Base-by-base conservation (phyloP, 2,888 invertebrate genomes). In the Amphipyra berbera region DNA sequence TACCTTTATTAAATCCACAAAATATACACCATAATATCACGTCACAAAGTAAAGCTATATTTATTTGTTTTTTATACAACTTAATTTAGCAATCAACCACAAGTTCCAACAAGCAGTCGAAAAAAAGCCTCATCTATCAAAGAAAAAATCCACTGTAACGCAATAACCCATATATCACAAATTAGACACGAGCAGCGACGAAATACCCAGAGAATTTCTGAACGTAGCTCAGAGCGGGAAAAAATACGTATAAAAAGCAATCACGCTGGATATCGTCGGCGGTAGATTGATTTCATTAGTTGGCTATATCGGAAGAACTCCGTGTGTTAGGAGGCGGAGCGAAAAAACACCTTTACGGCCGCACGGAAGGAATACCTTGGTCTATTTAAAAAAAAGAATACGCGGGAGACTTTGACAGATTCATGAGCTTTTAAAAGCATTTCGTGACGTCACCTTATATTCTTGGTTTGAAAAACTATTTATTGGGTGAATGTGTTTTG, bases 201-300 rank as follows among this genome's bases (percentile, higher is more conserved):
- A 65, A 66, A 76, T 79, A 59, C 65, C 73, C 9, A 41, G 68
- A 68, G 75, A 76, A 73, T 75, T 57, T 61, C 60, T 50, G 47
- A 59, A 63, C 61, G 68, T 56, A 60, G 47, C 65, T 56, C 59
- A 68, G 47, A 41, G 68, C 69, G 66, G 50, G 62, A 48, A 61
- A n/a, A 68, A 74, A 77, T 74, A 70, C 77, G 64, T 66, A 78
- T 70, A 68, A 73, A 74, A 70, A 74, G 79, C 77, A 83, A 83
- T 80, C 84, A 73, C 68, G 69, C 58, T 58, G 77, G 63, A 68
- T 82, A 82, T 81, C 76, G 79, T 52, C 54, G 57, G 41, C 59
- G 67, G 70, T 62, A 71, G 76, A 82, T 79, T 84, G 84, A 83
- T 83, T 82, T 82, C 76, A 82, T 84, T 83, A 82, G 78, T 68